Base-by-base conservation (phyloP, 23 tunicate species). In the Halocynthia aurantium region DNA sequence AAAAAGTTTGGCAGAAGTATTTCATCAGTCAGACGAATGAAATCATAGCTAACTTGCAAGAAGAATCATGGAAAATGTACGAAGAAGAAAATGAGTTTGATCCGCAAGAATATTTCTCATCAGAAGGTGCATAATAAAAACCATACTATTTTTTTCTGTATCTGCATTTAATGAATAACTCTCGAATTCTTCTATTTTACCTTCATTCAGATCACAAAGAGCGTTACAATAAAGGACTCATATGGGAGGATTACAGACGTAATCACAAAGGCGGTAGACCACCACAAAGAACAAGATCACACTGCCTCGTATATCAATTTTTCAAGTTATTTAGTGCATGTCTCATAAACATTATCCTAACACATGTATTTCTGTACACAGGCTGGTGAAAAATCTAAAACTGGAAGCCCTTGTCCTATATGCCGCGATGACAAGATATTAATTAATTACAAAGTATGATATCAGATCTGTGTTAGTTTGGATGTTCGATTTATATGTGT, bases 161-260 rank as follows among this genome's bases (percentile, higher is more conserved):
- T 67, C 4, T 60, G 17, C 64, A 15, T 60, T 15, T 60, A n/a
- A 15, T 60, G 64, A 15, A n/a, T 60, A n/a, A 15, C n/a, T 15
- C 17, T 13, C 4, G 44, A 17, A 13, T 61, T 13, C 62, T 12
- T 31, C 52, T 44, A 50, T 12, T 55, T 10, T 76, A 10, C 19
- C 22, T 69, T 53, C 21, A 8, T 80, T 13, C 58, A 80, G 96
- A 89, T 62, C 84, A 62, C 68, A 62, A 61, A 31, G 83, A 80
- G 8, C 55, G 57, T 40, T 89, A 89, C 53, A 49, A 73, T 31
- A 84, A 53, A 8, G 13, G 69, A 44, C 50, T 78, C 7, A 63
- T 80, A 20, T 89, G 96, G 96, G 22, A 21, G n/a, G 71, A 84
- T 61, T 89, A 83, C 63, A 10, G 82, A 62, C 68, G 96, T 31